Evolutionary conservation across 1,140 invertebrate genomes (phyloP).

Genomic region (Acyrthosiphon pisum): DNA sequence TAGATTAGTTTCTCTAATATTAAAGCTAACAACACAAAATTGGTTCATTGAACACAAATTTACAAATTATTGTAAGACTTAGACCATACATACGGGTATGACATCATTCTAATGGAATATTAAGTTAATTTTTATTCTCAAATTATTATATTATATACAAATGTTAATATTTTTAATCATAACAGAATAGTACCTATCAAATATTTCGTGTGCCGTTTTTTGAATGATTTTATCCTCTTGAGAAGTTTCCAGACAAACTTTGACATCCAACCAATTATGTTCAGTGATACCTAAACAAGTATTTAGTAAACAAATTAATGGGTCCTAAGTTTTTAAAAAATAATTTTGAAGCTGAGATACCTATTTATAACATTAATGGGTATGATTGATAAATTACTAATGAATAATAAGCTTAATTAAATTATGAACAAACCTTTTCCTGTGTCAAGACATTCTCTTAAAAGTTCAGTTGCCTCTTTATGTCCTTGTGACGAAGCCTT

Average conservation of each 20-base stretch:
- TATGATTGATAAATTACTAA: not conserved
- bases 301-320: not conserved
- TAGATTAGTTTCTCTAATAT: not conserved
- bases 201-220: constrained; percentile 83
- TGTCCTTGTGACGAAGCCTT: constrained; percentile 90
- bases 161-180: not conserved
- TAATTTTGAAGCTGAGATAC: not conserved
- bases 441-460: constrained; percentile 78
- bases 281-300: constrained; percentile 73
- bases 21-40: not conserved
- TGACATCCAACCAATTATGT: constrained; percentile 82
- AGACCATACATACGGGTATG: not conserved
- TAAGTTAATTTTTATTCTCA: not conserved
- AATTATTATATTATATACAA: not conserved
- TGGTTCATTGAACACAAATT: not conserved
- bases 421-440: constrained; percentile 67
- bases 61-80: not conserved
- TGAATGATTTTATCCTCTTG: constrained; percentile 84
- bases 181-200: constrained; percentile 70
- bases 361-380: not conserved
- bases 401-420: not conserved
- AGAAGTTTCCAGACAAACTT: constrained; percentile 81
- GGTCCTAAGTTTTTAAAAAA: not conserved
- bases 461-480: constrained; percentile 79
- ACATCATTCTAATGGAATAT: not conserved